phyloP scores from a whole-genome alignment of 1,140 invertebrate species.

The Papilio polyxenes region DNA sequence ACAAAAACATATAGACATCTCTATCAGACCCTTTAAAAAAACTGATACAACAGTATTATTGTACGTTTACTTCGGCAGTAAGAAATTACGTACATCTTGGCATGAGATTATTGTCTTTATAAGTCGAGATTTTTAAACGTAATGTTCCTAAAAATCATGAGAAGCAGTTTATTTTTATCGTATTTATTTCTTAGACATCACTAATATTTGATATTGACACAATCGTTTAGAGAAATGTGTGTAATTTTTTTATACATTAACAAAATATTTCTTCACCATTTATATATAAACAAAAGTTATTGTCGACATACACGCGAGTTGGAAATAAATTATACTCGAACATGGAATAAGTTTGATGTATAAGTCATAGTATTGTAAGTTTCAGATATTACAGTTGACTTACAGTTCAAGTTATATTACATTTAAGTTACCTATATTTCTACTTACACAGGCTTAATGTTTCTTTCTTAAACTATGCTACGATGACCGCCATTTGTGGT shows the following conservation, averaged over 20 bases:
- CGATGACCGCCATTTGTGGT: no score
- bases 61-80: neutral
- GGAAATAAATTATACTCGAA: slow-evolving; percentile 28
- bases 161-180: neutral
- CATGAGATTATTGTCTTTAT: no score
- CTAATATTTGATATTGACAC: slow-evolving; percentile 9
- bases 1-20: neutral
- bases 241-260: slow-evolving; percentile 19
- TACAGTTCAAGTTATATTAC: neutral
- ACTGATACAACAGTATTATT: neutral
- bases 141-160: neutral
- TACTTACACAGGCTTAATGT: no score
- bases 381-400: slow-evolving; percentile 4
- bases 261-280: neutral
- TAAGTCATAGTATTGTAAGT: slow-evolving; percentile 9
- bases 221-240: neutral
- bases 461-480: no score
- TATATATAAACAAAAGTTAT: slow-evolving; percentile 27
- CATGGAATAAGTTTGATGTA: slow-evolving; percentile 30
- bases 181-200: neutral
- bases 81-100: no score
- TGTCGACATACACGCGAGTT: slow-evolving; percentile 8
- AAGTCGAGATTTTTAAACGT: no score
- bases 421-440: neutral
- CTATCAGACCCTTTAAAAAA: neutral